phyloP scores from a whole-genome alignment of 1,140 invertebrate genomes.

The Nymphalis io region DNA sequence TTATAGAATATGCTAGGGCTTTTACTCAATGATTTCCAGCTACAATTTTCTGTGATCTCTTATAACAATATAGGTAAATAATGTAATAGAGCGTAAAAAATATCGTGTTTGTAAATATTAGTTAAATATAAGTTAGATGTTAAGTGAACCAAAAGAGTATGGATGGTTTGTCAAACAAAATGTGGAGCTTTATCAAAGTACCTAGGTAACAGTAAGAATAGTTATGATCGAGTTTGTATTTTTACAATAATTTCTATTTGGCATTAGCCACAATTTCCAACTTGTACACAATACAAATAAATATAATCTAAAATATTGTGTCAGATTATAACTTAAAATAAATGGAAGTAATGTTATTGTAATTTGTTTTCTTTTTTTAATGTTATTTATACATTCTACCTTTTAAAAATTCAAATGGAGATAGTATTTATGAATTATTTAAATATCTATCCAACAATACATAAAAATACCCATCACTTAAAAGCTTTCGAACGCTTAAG shows the following conservation, averaged over 20 bases:
- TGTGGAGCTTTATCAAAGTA: slow-evolving; percentile 80
- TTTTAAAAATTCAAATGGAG: neutral
- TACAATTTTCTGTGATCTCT: slow-evolving; percentile 83
- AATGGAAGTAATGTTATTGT: slow-evolving; percentile 68
- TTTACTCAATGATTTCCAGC: slow-evolving; percentile 80
- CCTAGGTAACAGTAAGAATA: slow-evolving; percentile 75
- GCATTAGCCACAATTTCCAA: slow-evolving; percentile 68
- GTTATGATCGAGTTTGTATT: slow-evolving; percentile 78
- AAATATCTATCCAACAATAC: neutral
- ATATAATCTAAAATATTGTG: slow-evolving; percentile 69
- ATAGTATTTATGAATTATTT: neutral
- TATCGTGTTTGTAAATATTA: slow-evolving; percentile 75
- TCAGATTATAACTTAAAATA: slow-evolving; percentile 75
- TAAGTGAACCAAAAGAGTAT: slow-evolving; percentile 75
- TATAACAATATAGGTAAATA: slow-evolving; percentile 78
- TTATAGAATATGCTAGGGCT: slow-evolving; percentile 71
- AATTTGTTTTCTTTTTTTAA: slow-evolving; percentile 28
- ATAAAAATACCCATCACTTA: too few species aligned
- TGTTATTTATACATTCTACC: neutral
- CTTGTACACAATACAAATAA: slow-evolving; percentile 71
- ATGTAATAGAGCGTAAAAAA: slow-evolving; percentile 71
- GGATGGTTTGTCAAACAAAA: slow-evolving; percentile 80
- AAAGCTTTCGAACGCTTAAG: too few species aligned
- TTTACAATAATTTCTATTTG: slow-evolving; percentile 77
- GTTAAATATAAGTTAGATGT: slow-evolving; percentile 52